These are phyloP conservation scores for Bicyclus anynana DNA, from an alignment of 1,140 invertebrate genomes.

Conservation along the genomic window DNA sequence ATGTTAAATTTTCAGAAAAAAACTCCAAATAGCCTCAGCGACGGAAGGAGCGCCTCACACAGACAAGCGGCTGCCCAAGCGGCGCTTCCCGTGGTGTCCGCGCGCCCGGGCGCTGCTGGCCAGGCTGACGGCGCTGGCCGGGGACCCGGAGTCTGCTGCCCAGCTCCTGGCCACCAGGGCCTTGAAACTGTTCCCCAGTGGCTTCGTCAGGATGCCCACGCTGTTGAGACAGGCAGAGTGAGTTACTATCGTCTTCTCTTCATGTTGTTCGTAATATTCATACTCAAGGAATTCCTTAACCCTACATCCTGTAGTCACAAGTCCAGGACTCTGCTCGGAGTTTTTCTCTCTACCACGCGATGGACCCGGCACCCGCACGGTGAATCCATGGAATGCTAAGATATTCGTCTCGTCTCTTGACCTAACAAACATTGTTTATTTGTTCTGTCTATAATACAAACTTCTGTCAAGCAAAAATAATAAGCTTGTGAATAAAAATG, in stretches of 20 bases:
- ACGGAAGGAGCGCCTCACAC: slow-evolving; percentile 33
- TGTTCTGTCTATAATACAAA: no score
- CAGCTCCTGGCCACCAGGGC: slow-evolving; percentile 41
- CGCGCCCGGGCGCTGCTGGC: slow-evolving; percentile 43
- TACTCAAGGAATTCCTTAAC: no score
- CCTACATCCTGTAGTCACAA: no score
- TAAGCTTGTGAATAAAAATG: no score
- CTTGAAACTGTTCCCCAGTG: slow-evolving; percentile 65
- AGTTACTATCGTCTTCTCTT: slow-evolving; percentile 15
- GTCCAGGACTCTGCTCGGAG: no score
- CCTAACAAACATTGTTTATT: no score
- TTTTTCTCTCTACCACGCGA: no score
- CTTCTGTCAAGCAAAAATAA: no score
- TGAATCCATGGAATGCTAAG: no score
- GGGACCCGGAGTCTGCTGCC: slow-evolving; percentile 31
- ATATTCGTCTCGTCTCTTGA: no score
- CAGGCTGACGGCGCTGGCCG: slow-evolving; percentile 31
- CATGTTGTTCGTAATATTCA: no score
- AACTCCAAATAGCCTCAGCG: slow-evolving; percentile 40
- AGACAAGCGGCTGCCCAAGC: slow-evolving; percentile 65
- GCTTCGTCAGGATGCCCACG: slow-evolving; percentile 67
- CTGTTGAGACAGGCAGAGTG: slow-evolving; percentile 64
- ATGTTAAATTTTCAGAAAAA: slow-evolving; percentile 45
- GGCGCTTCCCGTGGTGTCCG: slow-evolving; percentile 68
- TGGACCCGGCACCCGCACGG: no score